A percentile compares a stretch with the other conserved stretches of the same genome.
Conservation (phyloP, 1,140 invertebrate species). For the Scaptomyza pallida region DNA sequence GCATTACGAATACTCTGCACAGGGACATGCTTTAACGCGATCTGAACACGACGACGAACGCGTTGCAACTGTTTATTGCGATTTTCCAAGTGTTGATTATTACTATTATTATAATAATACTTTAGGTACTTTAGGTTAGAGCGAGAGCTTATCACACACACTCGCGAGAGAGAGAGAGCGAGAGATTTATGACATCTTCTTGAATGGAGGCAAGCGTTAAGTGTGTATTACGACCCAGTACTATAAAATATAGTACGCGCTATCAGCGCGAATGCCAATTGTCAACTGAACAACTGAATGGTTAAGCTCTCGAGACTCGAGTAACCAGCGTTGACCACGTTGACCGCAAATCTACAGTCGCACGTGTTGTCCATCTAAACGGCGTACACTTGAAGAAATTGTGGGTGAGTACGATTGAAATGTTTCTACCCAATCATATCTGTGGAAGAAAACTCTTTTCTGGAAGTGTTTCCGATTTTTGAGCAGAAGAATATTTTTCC, state of each 20-base stretch:
- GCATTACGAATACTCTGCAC: slow-evolving; percentile 43
- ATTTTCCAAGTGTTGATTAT: not conserved
- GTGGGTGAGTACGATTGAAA: no score
- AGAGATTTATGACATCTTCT: slow-evolving; percentile 38
- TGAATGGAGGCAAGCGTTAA: slow-evolving; percentile 17
- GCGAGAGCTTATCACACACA: slow-evolving; percentile 31
- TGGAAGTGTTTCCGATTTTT: no score
- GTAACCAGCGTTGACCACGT: not conserved
- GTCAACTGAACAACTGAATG: slow-evolving; percentile 13
- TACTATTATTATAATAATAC: not conserved
- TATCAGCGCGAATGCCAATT: slow-evolving; percentile 28
- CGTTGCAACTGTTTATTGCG: slow-evolving; percentile 34
- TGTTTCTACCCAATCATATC: no score
- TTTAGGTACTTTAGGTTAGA: not conserved
- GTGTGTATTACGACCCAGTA: not conserved
- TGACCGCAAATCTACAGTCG: slow-evolving; percentile 8
- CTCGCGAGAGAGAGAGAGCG: not conserved
- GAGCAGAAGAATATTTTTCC: no score
- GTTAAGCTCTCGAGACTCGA: not conserved
- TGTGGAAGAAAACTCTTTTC: no score
- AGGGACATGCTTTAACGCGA: slow-evolving; percentile 38
- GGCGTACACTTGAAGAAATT: not conserved
- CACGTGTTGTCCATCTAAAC: slow-evolving; percentile 27
- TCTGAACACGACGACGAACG: slow-evolving; percentile 35
- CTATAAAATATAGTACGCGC: not conserved